Percentiles rank a stretch among this genome's conserved stretches.
These are phyloP conservation scores for Ciconia nigra DNA, from an alignment of 2,797 vertebrate species.

Conservation along the genomic window DNA sequence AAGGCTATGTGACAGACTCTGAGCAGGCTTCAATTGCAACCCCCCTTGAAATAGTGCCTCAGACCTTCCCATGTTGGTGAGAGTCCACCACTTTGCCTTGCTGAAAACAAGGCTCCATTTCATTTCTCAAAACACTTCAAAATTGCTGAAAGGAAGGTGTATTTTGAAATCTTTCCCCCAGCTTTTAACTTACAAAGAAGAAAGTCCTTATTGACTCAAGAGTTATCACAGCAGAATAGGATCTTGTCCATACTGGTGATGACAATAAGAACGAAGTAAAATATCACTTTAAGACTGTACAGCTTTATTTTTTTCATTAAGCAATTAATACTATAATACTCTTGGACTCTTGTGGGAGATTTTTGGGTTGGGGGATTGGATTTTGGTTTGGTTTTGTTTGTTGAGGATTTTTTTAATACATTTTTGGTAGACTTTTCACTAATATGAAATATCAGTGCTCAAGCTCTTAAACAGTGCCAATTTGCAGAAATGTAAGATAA, in stretches of 20 bases:
- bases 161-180: background rate
- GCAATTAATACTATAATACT: background rate
- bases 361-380: background rate
- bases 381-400: background rate
- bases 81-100: background rate
- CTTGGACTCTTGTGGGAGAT: background rate
- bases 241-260: background rate
- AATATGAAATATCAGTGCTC: background rate
- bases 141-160: rapidly evolving
- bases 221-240: background rate
- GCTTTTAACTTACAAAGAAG: background rate
- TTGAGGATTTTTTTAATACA: background rate
- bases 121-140: background rate
- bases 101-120: background rate
- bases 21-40: background rate
- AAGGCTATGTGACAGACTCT: background rate
- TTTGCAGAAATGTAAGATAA: background rate
- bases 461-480: background rate
- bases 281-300: background rate
- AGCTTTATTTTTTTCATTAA: background rate
- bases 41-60: background rate
- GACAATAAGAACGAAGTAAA: background rate
- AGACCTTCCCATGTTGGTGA: background rate
- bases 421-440: background rate
- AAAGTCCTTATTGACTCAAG: background rate